Percentiles rank a stretch among this genome's conserved stretches.
These are phyloP conservation scores for Cercocebus atys DNA, from an alignment of 2,113 vertebrate species.

Conservation along the genomic window DNA sequence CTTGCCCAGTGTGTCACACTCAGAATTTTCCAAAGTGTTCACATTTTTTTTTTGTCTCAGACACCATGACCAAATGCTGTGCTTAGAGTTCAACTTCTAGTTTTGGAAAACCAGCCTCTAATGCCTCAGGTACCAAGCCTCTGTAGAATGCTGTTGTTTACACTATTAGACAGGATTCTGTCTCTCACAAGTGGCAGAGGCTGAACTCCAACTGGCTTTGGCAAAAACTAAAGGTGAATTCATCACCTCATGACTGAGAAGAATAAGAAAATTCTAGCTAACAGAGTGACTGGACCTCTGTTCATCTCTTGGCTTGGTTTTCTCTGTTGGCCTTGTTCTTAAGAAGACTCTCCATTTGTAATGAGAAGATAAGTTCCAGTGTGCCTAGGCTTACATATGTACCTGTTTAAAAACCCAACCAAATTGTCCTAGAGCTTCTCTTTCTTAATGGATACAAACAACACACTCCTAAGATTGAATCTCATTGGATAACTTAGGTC, in stretches of 20 bases:
- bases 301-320: background rate
- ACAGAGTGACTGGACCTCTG: background rate
- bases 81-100: background rate
- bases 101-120: background rate
- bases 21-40: background rate
- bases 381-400: background rate
- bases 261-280: background rate
- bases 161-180: background rate
- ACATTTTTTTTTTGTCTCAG: background rate
- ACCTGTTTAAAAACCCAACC: background rate
- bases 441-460: background rate
- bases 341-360: background rate
- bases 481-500: background rate
- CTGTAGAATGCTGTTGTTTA: background rate
- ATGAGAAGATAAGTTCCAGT: background rate
- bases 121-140: background rate
- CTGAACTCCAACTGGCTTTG: background rate
- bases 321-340: background rate
- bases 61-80: background rate
- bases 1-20: background rate
- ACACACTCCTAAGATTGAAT: background rate
- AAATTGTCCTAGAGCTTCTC: background rate
- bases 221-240: background rate
- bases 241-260: background rate
- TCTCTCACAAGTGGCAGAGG: background rate